phyloP scores from a whole-genome alignment of 2,797 vertebrate species.

The Cynodonichthys magdalenae region DNA sequence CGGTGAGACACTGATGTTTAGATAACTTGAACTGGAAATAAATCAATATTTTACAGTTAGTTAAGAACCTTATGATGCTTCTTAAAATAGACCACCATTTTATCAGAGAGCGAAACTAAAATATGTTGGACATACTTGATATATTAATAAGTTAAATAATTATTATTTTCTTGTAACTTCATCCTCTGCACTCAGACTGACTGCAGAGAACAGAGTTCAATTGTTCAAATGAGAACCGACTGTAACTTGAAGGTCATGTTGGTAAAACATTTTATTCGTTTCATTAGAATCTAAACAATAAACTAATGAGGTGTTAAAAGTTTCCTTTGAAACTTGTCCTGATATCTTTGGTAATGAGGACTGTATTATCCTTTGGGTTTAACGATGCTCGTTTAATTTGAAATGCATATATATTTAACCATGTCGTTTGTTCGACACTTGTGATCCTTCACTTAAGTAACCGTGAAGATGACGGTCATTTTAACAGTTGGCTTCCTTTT shows the following conservation, averaged over 20 bases:
- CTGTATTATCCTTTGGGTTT: slow-evolving; percentile 49
- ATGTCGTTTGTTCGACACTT: slow-evolving; percentile 52
- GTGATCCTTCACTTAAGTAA: slow-evolving; percentile 43
- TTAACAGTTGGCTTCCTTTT: slow-evolving; percentile 19
- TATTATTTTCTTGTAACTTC: slow-evolving; percentile 1
- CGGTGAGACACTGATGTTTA: too few relatives aligned
- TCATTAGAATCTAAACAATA: slow-evolving; percentile 59
- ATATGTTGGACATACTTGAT: slow-evolving; percentile 3
- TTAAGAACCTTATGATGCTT: too few relatives aligned
- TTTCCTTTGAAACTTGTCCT: slow-evolving; percentile 45
- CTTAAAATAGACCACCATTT: background rate
- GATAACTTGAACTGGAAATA: too few relatives aligned
- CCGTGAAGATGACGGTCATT: slow-evolving; percentile 30
- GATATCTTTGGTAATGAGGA: slow-evolving; percentile 49
- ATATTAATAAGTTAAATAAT: slow-evolving; percentile 14
- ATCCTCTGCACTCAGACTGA: slow-evolving; percentile 6
- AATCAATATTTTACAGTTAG: too few relatives aligned
- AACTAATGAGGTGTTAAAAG: slow-evolving; percentile 48
- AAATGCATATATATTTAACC: slow-evolving; percentile 30
- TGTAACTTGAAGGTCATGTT: slow-evolving; percentile 10
- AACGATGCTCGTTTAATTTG: slow-evolving; percentile 63
- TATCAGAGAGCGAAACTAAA: background rate
- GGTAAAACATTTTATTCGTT: slow-evolving; percentile 36
- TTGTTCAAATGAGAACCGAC: background rate
- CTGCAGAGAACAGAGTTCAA: slow-evolving; percentile 15